Base-by-base conservation (phyloP, 37 sponge, comb jelly and placozoan genomes). In the Aplysina aerophoba region DNA sequence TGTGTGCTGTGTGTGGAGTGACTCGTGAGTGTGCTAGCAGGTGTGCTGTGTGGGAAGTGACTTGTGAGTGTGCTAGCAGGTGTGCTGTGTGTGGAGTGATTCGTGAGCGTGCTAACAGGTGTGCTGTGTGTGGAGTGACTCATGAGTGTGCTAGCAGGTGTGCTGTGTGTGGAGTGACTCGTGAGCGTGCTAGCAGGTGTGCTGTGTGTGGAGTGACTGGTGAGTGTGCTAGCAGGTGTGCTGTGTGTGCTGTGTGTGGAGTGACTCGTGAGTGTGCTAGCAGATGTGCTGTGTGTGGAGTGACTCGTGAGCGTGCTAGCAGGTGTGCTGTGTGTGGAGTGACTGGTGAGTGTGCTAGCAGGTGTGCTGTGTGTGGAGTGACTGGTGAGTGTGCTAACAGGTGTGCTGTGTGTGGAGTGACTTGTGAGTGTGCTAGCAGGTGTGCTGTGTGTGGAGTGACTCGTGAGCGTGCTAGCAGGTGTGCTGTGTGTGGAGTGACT, bases 121-220 rank as follows among this genome's bases (percentile, higher is more conserved):
- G 33, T n/a, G 62, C 57, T 55, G 24, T 37, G 22, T 21, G 17
- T 14, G 16, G 24, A n/a, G 33, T 6, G 65, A 33, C 19, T 59
- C 16, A 4, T 37, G 56, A 14, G 12, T 3, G n/a, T 27, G 63
- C 27, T 62, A 14, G 27, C 2, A 27, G 63, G 63, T 62, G n/a
- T 27, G 63, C 27, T n/a, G n/a, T n/a, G n/a, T n/a, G n/a, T n/a
- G n/a, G n/a, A n/a, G n/a, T n/a, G n/a, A n/a, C n/a, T n/a, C n/a
- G n/a, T n/a, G n/a, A n/a, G n/a, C n/a, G n/a, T n/a, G n/a, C 28
- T 89, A 25, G 56, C 80, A 64, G 87, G 78, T 80, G 33, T n/a
- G 62, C 57, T 55, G 24, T 37, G 22, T 21, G 17, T 14, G 16
- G 24, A n/a, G 33, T 6, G 65, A 33, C 19, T 59, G 16, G 21